These are phyloP conservation scores for Calypte anna DNA, from an alignment of 2,113 vertebrate species.

Conservation along the genomic window DNA sequence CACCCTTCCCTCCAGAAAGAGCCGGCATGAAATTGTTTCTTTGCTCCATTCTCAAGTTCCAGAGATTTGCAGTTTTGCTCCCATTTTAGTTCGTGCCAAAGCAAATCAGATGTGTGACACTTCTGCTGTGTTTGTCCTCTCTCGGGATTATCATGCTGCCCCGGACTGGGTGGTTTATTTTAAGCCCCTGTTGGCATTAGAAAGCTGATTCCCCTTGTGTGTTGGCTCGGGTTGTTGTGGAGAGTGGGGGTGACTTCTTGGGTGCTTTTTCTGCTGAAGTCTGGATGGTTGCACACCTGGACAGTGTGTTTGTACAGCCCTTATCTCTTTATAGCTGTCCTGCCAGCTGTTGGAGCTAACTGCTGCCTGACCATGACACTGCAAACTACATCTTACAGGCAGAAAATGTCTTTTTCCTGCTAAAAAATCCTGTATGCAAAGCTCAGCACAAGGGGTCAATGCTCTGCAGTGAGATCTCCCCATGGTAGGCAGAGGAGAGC, in stretches of 20 bases:
- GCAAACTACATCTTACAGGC: background rate
- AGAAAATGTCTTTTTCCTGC: background rate
- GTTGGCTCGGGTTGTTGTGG: background rate
- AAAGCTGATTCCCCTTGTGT: background rate
- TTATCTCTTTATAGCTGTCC: background rate
- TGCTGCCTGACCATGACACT: background rate
- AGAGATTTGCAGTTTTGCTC: background rate
- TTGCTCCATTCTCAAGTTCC: background rate
- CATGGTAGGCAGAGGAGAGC: background rate
- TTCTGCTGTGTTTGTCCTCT: background rate
- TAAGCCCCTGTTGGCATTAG: background rate
- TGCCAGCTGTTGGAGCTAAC: background rate
- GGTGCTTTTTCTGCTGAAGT: background rate
- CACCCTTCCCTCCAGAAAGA: fast-evolving
- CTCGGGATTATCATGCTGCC: background rate
- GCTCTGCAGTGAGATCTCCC: background rate
- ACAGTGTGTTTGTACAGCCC: fast-evolving
- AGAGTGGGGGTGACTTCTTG: background rate
- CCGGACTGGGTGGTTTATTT: background rate
- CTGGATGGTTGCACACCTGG: background rate
- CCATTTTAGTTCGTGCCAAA: background rate
- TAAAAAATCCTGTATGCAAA: background rate
- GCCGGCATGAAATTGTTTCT: background rate
- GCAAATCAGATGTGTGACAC: background rate
- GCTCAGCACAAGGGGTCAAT: background rate